phyloP scores from a whole-genome alignment of 2,113 vertebrate genomes.

The Campylomormyrus numenius region DNA sequence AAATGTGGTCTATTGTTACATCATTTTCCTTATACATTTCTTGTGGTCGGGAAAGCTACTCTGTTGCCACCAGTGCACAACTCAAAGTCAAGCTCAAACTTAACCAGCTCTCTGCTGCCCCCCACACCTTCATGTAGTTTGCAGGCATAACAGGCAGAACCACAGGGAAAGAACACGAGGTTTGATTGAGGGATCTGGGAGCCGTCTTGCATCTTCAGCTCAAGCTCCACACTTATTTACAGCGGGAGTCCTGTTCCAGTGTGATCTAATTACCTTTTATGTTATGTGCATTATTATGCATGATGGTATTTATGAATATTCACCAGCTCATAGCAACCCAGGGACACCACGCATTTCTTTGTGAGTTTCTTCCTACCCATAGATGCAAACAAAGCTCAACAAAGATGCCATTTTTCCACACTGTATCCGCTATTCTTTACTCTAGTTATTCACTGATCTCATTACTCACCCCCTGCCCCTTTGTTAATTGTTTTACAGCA shows the following conservation, averaged over 20 bases:
- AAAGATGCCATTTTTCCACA: neutral
- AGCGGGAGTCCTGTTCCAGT: neutral
- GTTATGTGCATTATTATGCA: constrained; percentile 15
- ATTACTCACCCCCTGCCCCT: neutral
- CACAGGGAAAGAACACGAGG: too few relatives aligned
- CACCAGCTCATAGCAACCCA: neutral
- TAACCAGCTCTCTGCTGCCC: neutral
- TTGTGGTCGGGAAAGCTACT: neutral
- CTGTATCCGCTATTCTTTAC: neutral
- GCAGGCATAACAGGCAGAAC: neutral
- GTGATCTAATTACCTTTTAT: constrained; percentile 7
- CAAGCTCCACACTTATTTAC: neutral
- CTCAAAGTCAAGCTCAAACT: neutral
- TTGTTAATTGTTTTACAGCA: constrained; percentile 13
- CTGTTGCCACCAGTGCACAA: neutral
- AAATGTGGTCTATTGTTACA: neutral
- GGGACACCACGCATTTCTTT: neutral
- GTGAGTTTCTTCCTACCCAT: neutral
- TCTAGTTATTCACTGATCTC: neutral
- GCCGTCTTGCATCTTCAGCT: neutral
- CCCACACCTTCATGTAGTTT: neutral
- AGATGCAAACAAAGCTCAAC: constrained; percentile 5
- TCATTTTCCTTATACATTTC: neutral
- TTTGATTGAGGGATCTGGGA: neutral
- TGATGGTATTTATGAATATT: constrained; percentile 18